A percentile compares a stretch with the other conserved stretches of the same genome.
Conservation (phyloP, 2,888 invertebrate genomes). For the Rambutsinella grinnellia region DNA sequence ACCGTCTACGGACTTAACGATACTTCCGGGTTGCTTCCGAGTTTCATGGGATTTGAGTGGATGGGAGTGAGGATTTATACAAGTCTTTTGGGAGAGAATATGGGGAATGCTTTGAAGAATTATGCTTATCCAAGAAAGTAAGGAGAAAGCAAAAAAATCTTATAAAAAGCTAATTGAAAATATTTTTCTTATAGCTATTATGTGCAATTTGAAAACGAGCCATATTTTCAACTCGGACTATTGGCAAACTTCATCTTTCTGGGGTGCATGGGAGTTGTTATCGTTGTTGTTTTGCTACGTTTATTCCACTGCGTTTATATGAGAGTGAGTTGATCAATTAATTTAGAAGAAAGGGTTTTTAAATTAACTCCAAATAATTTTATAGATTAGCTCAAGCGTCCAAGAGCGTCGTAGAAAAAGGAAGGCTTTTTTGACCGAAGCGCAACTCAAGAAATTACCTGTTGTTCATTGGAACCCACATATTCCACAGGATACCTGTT, state of each 20-base stretch:
- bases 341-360: not conserved
- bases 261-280: conserved; percentile 49
- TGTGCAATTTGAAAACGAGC: conserved; percentile 56
- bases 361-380: not conserved
- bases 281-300: conserved; percentile 42
- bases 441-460: conserved; percentile 58
- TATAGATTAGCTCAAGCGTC: conserved; percentile 48
- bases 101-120: conserved; percentile 49
- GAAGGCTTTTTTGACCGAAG: conserved; percentile 72
- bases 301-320: conserved; percentile 53
- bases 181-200: conserved; percentile 38
- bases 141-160: not conserved
- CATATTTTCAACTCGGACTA: conserved; percentile 53
- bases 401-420: conserved; percentile 73
- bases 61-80: conserved; percentile 57
- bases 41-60: conserved; percentile 61
- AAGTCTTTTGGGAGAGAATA: conserved; percentile 50
- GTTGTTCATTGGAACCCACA: conserved; percentile 52
- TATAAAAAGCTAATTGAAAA: too few species aligned
- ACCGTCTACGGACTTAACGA: conserved; percentile 53
- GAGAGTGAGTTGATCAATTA: conserved; percentile 15
- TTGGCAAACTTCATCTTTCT: conserved; percentile 57
- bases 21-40: conserved; percentile 42
- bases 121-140: conserved; percentile 52
- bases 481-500: conserved; percentile 61